Base-by-base conservation (phyloP, 2,888 invertebrate genomes). In the Clanis bilineata region DNA sequence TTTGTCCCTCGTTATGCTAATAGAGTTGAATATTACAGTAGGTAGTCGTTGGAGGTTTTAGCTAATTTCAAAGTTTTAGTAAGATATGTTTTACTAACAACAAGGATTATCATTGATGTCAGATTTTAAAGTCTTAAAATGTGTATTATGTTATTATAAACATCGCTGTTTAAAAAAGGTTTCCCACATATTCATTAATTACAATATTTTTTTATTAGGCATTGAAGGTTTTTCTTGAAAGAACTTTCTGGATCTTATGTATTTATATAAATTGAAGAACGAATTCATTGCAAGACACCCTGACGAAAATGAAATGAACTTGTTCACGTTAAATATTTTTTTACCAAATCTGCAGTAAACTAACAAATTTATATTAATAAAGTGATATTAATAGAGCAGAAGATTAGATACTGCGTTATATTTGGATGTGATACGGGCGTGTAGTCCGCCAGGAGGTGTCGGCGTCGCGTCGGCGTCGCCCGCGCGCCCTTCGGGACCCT, bases 401-500 rank as follows among this genome's bases (percentile, higher is more conserved):
- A 10, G 32, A 51, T 51, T 28, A 47, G 9, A 1, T 28, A 9
- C 32, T 32, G 18, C 32, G 32, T 51, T 18, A 51, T 51, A 51
- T 51, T 32, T 9, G 9, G 28, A 10, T 15, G 39, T 25, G 9
- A n/a, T 5, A 18, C 28, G 28, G 32, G 10, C 15, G 47, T 54
- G 59, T 54, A 21, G 51, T 23, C 18, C 43, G 47, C 21, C 36
- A 39, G 47, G 18, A 60, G 39, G 39, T 41, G 39, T 22, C 44
- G 62, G 64, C 36, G 12, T 1, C 36, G 41, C 15, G 18, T n/a
- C n/a, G n/a, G n/a, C 57, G 62, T 57, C 72, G 71, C 72, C 67
- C 73, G 69, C 71, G 65, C 68, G 66, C 69, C 77, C 74, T 71
- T 72, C 77, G 89, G 90, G 88, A 82, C 83, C 89, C 85, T 86